These are phyloP conservation scores for Umimayanthus chanpuru DNA, from an alignment of 92 coral and sea anemone genomes.

Conservation along the genomic window DNA sequence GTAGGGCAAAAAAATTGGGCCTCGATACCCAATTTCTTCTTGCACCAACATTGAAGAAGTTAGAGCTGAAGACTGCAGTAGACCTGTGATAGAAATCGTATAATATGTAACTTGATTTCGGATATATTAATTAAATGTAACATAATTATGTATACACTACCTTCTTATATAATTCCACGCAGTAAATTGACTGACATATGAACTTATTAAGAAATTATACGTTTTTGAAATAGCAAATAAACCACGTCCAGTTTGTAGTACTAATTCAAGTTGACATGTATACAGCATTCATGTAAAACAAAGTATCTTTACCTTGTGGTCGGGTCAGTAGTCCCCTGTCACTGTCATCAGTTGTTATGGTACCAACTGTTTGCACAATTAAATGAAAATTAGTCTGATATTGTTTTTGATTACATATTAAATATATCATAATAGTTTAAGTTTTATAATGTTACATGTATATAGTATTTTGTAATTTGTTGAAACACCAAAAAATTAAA, in stretches of 20 bases:
- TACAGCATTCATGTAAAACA: too few species aligned
- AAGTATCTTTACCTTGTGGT: neutral
- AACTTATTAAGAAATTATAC: neutral
- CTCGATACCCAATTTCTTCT: neutral
- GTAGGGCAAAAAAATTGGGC: neutral
- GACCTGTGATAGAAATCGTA: neutral
- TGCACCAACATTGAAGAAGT: neutral
- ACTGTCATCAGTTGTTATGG: neutral
- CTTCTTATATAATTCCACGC: too few species aligned
- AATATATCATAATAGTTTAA: too few species aligned
- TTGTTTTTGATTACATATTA: too few species aligned
- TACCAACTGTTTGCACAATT: neutral
- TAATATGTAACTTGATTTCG: neutral
- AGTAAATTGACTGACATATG: neutral
- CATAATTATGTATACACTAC: too few species aligned
- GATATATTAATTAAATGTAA: neutral
- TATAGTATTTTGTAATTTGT: too few species aligned
- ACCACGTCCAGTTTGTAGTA: neutral
- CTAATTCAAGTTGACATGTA: neutral
- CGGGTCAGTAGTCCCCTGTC: neutral
- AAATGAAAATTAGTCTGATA: too few species aligned
- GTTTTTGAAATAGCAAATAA: neutral
- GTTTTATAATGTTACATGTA: too few species aligned
- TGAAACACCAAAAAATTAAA: too few species aligned
- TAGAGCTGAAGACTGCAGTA: neutral